These are phyloP conservation scores for Lagopus leucura DNA, from an alignment of 2,113 vertebrate species.

Conservation along the genomic window DNA sequence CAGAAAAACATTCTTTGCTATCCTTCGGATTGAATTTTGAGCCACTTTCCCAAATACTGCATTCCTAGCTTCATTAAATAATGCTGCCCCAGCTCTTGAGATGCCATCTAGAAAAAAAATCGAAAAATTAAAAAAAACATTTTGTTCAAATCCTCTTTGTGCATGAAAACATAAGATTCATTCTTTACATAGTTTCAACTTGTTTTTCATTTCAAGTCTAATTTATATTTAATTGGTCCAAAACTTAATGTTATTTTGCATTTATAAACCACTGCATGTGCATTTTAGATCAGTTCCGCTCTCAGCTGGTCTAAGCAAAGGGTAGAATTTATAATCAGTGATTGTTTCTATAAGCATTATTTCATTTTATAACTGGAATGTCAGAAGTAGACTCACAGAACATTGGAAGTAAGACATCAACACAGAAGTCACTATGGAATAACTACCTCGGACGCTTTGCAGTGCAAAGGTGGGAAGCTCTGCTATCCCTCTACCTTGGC, in stretches of 20 bases:
- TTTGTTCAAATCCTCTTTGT: background rate
- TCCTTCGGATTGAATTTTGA: slow-evolving; percentile 95
- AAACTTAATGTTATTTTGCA: background rate
- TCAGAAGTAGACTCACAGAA: slow-evolving; percentile 16
- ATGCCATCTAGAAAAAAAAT: slow-evolving; percentile 85
- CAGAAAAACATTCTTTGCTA: slow-evolving; percentile 96
- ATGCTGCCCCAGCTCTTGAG: slow-evolving; percentile 88
- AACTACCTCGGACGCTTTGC: background rate
- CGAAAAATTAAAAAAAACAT: slow-evolving; percentile 20
- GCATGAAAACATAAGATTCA: slow-evolving; percentile 38
- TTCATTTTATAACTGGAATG: slow-evolving; percentile 45
- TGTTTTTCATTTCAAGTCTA: slow-evolving; percentile 1
- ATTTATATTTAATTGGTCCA: slow-evolving; percentile 21
- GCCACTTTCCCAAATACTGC: slow-evolving; percentile 97
- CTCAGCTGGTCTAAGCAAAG: background rate
- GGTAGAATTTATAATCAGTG: background rate
- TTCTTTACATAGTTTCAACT: background rate
- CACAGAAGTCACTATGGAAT: background rate
- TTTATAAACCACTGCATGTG: background rate
- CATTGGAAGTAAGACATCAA: background rate
- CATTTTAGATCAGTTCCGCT: background rate
- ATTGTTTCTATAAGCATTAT: background rate
- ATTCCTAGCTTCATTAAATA: slow-evolving; percentile 97
- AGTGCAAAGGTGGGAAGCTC: slow-evolving; percentile 70
- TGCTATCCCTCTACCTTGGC: slow-evolving; percentile 71